Evolutionary conservation across 2,888 invertebrate species (phyloP).

Genomic region (Galerucella calmariensis): DNA sequence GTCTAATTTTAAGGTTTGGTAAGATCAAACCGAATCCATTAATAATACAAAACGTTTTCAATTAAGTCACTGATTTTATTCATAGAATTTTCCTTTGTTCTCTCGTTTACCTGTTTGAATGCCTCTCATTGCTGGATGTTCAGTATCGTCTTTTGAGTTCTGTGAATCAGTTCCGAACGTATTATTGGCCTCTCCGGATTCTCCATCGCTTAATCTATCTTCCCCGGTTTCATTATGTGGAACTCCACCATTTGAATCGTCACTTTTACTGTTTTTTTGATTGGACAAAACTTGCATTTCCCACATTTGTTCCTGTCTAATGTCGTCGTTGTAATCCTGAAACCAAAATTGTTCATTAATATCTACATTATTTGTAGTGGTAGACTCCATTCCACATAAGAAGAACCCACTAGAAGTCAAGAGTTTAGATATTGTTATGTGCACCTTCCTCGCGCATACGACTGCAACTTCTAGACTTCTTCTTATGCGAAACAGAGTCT

Average conservation of each 20-base stretch:
- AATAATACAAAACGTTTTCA: neutral
- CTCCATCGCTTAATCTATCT: constrained; percentile 64
- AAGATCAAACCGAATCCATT: neutral
- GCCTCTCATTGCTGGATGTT: constrained; percentile 76
- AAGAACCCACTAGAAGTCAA: too few relatives aligned
- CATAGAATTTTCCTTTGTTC: neutral
- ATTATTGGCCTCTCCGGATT: constrained; percentile 54
- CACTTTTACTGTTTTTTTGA: constrained; percentile 62
- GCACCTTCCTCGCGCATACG: too few relatives aligned
- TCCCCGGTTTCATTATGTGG: constrained; percentile 59
- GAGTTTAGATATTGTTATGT: too few relatives aligned
- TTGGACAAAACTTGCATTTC: constrained; percentile 78
- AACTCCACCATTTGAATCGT: constrained; percentile 51
- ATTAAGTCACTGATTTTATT: neutral
- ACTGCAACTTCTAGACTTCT: too few relatives aligned
- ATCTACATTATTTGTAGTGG: neutral
- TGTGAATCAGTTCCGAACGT: constrained; percentile 58
- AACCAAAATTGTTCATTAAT: constrained; percentile 2
- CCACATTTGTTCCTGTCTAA: constrained; percentile 91
- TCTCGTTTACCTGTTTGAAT: constrained; percentile 59
- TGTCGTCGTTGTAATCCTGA: constrained; percentile 92
- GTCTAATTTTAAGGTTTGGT: neutral
- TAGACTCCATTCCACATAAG: neutral
- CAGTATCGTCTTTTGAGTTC: constrained; percentile 56
- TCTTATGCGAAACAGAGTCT: too few relatives aligned